Base-by-base conservation (phyloP, 2,797 vertebrate species). In the Chaunax sp. region DNA sequence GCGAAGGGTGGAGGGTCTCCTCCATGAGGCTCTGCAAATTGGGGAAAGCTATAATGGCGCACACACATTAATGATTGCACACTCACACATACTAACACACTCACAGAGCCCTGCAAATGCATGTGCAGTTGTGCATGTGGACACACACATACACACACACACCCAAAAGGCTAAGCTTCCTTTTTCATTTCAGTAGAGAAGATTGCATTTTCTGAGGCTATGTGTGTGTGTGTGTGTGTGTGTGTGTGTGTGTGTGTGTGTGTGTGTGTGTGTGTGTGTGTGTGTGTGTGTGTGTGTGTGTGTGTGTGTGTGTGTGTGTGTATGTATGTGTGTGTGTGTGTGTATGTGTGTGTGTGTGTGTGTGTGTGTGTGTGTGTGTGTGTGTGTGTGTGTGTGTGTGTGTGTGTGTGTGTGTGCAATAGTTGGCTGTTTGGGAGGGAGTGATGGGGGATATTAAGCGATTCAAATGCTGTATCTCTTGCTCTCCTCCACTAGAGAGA, bases 111-210 rank as follows among this genome's bases (percentile, higher is more conserved):
- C 65, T 52, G 69, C 67, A 68, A 61, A 75, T 68, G 61, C 56
- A 66, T 26, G 33, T 33, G 64, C 69, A 77, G 45, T 41, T 53
- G 45, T 35, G 25, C 57, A 57, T 33, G 53, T 54, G 49, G n/a
- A 49, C 44, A 22, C 26, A 49, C 52, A 70, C 66, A 79, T 47
- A 69, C 5, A 77, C 68, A 78, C 67, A 69, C 47, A 41, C 57
- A 41, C 74, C 80, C 80, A 84, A 83, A 87, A 68, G 71, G 78
- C 84, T 86, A 90, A 85, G 81, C 83, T 82, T 80, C 75, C 76
- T 88, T 90, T 90, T 91, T 91, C 89, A 92, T 91, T 90, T 90
- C 87, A 67, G 75, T 75, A 87, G 78, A 87, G 89, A 89, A 90
- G 85, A 92, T 90, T 92, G 89, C 86, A 84, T 92, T 90, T 90